Evolutionary conservation across 2,888 invertebrate species (phyloP).

Genomic region (Elgonia sp.): DNA sequence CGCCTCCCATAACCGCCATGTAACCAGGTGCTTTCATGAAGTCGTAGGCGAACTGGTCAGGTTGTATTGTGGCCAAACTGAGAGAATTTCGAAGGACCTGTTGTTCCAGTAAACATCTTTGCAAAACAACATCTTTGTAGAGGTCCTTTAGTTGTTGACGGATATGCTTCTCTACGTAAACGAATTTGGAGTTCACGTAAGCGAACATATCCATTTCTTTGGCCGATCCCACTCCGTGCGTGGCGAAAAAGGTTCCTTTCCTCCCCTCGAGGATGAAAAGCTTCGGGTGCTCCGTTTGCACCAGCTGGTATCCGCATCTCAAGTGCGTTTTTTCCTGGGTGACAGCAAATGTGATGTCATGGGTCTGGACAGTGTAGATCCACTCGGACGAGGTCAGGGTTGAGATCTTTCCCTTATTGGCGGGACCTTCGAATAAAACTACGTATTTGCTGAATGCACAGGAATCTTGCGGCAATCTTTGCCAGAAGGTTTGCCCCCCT

Average conservation of each 20-base stretch:
- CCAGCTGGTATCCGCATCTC: conserved; percentile 1
- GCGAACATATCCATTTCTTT: no score
- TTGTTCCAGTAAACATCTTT: conserved; percentile 77
- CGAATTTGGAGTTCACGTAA: conserved; percentile 78
- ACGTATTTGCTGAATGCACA: conserved; percentile 63
- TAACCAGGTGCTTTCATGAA: no score
- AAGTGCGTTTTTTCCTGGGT: not conserved
- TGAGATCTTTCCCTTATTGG: not conserved
- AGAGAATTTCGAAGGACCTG: conserved; percentile 78
- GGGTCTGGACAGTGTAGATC: not conserved
- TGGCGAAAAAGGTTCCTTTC: not conserved
- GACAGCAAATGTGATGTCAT: not conserved
- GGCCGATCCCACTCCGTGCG: not conserved
- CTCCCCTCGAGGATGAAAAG: no score
- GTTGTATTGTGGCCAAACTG: conserved; percentile 74
- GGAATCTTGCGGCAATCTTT: conserved; percentile 22
- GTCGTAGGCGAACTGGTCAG: no score
- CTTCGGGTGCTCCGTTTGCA: no score
- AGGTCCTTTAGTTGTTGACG: no score
- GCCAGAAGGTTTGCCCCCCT: conserved; percentile 64
- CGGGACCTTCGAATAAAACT: conserved; percentile 71
- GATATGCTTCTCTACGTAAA: conserved; percentile 77
- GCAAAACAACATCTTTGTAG: no score
- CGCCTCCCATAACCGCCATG: conserved; percentile 78
- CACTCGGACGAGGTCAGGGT: not conserved